phyloP scores from a whole-genome alignment of 1,140 invertebrate species.

The Tribolium madens region DNA sequence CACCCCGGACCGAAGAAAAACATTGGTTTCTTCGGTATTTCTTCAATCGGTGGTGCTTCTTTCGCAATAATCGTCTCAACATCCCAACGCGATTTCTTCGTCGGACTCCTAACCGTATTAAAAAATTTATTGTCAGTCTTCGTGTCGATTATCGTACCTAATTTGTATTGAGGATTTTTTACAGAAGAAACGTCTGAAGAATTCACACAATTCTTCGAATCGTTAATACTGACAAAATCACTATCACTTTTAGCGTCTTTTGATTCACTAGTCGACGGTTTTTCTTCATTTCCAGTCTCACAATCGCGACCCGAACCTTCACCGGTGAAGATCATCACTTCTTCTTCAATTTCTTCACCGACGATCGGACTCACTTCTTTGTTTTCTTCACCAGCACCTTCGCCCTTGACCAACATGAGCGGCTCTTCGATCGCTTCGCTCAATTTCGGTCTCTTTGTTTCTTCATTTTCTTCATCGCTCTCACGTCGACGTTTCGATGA shows the following conservation, averaged over 20 bases:
- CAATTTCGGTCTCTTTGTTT: conserved; percentile 46
- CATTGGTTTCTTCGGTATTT: conserved; percentile 62
- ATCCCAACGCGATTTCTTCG: conserved; percentile 69
- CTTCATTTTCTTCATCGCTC: conserved; percentile 14
- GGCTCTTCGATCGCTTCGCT: conserved; percentile 80
- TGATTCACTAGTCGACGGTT: conserved; percentile 6
- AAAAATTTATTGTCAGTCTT: conserved; percentile 52
- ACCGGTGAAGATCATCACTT: conserved; percentile 79
- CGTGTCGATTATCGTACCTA: conserved; percentile 52
- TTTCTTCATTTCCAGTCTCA: conserved; percentile 59
- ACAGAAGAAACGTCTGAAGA: conserved; percentile 31
- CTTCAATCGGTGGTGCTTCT: conserved; percentile 5
- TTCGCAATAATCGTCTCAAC: conserved; percentile 63
- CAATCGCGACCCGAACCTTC: conserved; percentile 77
- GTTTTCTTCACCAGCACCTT: conserved; percentile 76
- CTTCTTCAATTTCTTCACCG: conserved; percentile 80
- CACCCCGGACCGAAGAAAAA: conserved; percentile 68
- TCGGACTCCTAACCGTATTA: conserved; percentile 45
- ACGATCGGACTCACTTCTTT: conserved; percentile 55
- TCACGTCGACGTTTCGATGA: neutral
- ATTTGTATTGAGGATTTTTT: conserved; percentile 39
- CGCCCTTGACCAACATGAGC: conserved; percentile 77
- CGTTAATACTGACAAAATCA: conserved; percentile 41
- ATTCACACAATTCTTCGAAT: conserved; percentile 23
- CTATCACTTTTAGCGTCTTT: conserved; percentile 29